Conservation (phyloP, 92 coral and sea anemone species). For the Virgularia gustaviana region DNA sequence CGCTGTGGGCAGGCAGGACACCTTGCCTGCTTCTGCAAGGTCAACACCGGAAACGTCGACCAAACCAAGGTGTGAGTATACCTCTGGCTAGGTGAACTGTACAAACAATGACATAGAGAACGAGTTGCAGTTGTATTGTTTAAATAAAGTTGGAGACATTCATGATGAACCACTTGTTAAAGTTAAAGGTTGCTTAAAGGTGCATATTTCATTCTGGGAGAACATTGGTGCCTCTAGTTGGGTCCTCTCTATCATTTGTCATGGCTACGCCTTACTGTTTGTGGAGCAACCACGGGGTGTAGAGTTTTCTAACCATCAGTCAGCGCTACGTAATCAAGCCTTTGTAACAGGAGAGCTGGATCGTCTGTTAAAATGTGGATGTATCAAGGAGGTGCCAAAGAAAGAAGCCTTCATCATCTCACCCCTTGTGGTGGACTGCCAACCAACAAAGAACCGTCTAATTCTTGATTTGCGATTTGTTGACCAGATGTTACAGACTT, state of each 20-base stretch:
- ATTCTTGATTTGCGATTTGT: slow-evolving; percentile 23
- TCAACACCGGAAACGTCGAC: not conserved
- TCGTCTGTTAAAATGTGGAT: not conserved
- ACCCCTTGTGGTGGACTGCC: not conserved
- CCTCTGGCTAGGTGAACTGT: not conserved
- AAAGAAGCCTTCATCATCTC: not conserved
- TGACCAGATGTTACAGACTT: not conserved
- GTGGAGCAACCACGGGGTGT: not conserved
- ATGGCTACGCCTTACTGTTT: slow-evolving; percentile 8
- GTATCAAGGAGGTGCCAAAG: slow-evolving; percentile 16
- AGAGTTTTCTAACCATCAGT: not conserved
- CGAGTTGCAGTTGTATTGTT: not conserved
- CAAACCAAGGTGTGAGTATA: not conserved
- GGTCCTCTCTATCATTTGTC: slow-evolving; percentile 10
- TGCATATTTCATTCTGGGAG: slow-evolving; percentile 12
- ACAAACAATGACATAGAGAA: not conserved
- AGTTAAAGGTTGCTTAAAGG: slow-evolving; percentile 11
- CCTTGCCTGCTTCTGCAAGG: not conserved
- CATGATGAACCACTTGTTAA: not conserved
- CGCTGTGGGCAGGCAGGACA: not conserved
- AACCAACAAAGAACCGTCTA: slow-evolving; percentile 4
- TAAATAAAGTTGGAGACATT: not conserved
- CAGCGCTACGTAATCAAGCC: not conserved
- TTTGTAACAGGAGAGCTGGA: not conserved
- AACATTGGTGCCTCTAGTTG: slow-evolving; percentile 9